These are phyloP conservation scores for Denticeps clupeoides DNA, from an alignment of 2,797 vertebrate species.

Conservation along the genomic window DNA sequence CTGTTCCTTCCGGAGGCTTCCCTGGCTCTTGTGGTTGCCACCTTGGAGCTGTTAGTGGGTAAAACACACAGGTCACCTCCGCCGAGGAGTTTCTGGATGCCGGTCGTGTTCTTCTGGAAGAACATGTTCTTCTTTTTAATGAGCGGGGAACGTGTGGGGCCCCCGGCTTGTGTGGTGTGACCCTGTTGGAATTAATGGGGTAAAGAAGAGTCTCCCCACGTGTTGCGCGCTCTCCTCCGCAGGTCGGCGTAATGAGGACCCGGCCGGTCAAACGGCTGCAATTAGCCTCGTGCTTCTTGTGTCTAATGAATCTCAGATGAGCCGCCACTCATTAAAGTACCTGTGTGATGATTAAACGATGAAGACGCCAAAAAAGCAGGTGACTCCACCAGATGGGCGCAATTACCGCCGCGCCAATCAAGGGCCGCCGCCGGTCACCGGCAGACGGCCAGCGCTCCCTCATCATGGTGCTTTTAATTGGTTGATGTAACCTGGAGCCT, in stretches of 20 bases:
- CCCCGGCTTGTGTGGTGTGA: slow-evolving; percentile 50
- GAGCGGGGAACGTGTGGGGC: slow-evolving; percentile 54
- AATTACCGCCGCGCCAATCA: slow-evolving; percentile 63
- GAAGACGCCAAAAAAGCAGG: slow-evolving; percentile 47
- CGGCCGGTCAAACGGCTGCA: slow-evolving; percentile 60
- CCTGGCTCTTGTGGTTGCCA: too few relatives aligned
- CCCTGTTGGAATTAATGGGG: slow-evolving; percentile 61
- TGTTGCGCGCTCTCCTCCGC: slow-evolving; percentile 49
- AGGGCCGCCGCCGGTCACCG: slow-evolving; percentile 50
- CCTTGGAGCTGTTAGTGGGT: too few relatives aligned
- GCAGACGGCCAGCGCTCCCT: slow-evolving; percentile 35
- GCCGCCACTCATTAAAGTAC: slow-evolving; percentile 59
- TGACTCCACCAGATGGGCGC: slow-evolving; percentile 61
- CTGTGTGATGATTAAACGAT: slow-evolving; percentile 63
- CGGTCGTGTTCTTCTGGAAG: slow-evolving; percentile 17
- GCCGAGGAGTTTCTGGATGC: too few relatives aligned
- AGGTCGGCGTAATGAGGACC: slow-evolving; percentile 77
- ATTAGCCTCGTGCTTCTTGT: slow-evolving; percentile 70
- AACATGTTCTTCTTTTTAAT: slow-evolving; percentile 54
- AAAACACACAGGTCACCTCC: too few relatives aligned
- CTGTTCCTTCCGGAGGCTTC: too few relatives aligned
- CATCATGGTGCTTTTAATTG: slow-evolving; percentile 36
- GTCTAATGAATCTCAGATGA: slow-evolving; percentile 63
- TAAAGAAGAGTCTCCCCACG: slow-evolving; percentile 63
- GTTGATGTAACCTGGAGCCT: slow-evolving; percentile 20